These are phyloP conservation scores for Karalla daura DNA, from an alignment of 2,797 vertebrate genomes.

Conservation along the genomic window DNA sequence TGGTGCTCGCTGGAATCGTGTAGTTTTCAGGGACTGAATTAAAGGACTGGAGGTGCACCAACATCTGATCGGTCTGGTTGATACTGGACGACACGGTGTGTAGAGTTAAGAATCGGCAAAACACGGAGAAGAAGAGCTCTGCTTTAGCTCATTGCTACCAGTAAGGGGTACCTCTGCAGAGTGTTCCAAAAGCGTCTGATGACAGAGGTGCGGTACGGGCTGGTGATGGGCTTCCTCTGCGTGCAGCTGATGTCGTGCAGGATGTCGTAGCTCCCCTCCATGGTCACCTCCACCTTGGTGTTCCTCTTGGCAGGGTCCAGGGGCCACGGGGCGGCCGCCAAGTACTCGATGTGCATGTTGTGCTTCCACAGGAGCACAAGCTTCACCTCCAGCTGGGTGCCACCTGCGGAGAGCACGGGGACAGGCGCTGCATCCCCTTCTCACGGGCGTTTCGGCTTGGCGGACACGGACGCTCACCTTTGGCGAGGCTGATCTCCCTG, in stretches of 20 bases:
- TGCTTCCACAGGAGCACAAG: conserved; percentile 97
- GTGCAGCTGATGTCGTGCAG: conserved; percentile 98
- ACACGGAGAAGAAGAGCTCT: no score
- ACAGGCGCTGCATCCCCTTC: background rate
- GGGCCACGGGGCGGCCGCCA: conserved; percentile 93
- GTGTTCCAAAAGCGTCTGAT: conserved; percentile 99
- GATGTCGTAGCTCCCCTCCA: conserved; percentile 99
- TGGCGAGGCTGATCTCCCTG: conserved; percentile 93
- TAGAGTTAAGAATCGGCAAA: background rate
- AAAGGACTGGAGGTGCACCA: conserved; percentile 97
- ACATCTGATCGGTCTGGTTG: conserved; percentile 98
- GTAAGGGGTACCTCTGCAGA: conserved; percentile 88
- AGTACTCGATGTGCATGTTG: conserved; percentile 98
- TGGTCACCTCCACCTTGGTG: conserved; percentile 96
- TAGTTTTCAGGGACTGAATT: conserved; percentile 96
- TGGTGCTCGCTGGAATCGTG: conserved; percentile 97
- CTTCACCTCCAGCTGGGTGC: conserved; percentile 95
- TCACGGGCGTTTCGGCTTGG: no score
- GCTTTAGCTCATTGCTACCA: background rate
- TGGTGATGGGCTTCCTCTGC: conserved; percentile 96
- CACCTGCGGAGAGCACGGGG: conserved; percentile 85
- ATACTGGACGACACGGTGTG: conserved; percentile 80
- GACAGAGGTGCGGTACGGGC: conserved; percentile 94
- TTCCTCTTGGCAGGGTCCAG: conserved; percentile 88
- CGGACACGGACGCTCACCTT: conserved; percentile 82